Evolutionary conservation across 2,113 vertebrate genomes (phyloP), one percentile per base, ranked within the genome.

Genomic region (Choloepus hoffmanni): DNA sequence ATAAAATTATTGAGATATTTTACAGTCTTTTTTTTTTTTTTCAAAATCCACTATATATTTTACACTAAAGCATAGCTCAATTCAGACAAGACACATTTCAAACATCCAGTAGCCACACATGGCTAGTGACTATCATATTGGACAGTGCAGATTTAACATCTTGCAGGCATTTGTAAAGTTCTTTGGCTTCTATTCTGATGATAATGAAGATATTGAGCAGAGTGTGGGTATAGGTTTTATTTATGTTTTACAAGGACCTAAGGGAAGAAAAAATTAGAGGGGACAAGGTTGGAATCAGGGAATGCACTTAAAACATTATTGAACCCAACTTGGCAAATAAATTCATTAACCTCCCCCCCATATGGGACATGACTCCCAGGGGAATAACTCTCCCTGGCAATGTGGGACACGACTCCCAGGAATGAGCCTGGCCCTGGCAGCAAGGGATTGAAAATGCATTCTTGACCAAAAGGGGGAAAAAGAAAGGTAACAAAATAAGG

Each of bases 261-360:
- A 36, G 48, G 26, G 45, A 19, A 23, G n/a, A 73, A 77, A 74
- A 60, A 76, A 40, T 23, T 11, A 43, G 19, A 55, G 7, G 10
- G 2, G 2, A 67, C 3, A 60, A 89, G 4, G 3, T 24, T 62
- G 70, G 14, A 82, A 70, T 72, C 7, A n/a, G 63, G 30, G 50
- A 91, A 92, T 43, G 18, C 13, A 23, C 73, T 92, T 67, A 94
- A 43, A 85, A 28, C 19, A 62, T 95, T 65, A 65, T 10, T 87
- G 18, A 70, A 62, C 12, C 43, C 43, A 45, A 7, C 43, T 45
- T 7, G 7, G 43, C 43, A 45, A 45, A 45, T 45, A 45, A 45
- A 45, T 45, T 45, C 43, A 45, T 45, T 45, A 45, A 45, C 43
- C 43, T 45, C 43, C 3, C 43, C 43, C 43, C 43, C 43, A 45